Conservation (phyloP, 2,888 invertebrate species). For the Chrysolina haemoptera region DNA sequence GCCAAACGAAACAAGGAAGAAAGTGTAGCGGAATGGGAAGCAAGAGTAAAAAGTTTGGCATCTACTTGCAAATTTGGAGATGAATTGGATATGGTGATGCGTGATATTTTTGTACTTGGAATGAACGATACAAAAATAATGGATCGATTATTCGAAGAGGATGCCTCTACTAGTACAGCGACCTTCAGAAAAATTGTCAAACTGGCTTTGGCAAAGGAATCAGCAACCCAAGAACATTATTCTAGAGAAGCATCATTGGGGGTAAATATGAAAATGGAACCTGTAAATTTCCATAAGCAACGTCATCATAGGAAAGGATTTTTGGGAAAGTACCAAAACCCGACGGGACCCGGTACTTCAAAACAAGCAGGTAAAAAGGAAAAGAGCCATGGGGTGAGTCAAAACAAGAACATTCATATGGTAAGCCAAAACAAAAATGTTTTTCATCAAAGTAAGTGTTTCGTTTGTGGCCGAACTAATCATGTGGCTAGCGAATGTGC, state of each 20-base stretch:
- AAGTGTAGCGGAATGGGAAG: conserved; percentile 35
- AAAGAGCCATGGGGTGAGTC: too few relatives aligned
- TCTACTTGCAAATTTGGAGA: conserved; percentile 39
- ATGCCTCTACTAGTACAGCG: conserved; percentile 21
- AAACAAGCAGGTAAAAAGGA: background rate
- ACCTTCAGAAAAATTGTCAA: conserved; percentile 33
- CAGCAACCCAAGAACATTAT: conserved; percentile 32
- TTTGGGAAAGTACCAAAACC: background rate
- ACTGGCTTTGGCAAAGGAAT: conserved; percentile 37
- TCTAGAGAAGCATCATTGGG: background rate
- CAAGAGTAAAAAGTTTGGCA: conserved; percentile 40
- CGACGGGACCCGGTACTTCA: background rate
- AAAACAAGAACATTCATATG: too few relatives aligned
- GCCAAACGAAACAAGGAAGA: conserved; percentile 2
- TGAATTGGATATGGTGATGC: conserved; percentile 35
- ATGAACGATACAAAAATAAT: conserved; percentile 39
- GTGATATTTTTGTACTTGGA: conserved; percentile 41
- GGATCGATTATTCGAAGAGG: conserved; percentile 42
- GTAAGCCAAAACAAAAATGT: background rate
- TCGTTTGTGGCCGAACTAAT: background rate
- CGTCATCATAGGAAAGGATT: background rate
- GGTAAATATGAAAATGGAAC: background rate
- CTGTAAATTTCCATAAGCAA: conserved; percentile 2
- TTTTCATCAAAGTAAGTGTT: background rate
- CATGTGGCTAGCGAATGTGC: conserved; percentile 2